These are phyloP conservation scores for Hippopotamus amphibius DNA, from an alignment of 2,113 vertebrate genomes.

Conservation along the genomic window DNA sequence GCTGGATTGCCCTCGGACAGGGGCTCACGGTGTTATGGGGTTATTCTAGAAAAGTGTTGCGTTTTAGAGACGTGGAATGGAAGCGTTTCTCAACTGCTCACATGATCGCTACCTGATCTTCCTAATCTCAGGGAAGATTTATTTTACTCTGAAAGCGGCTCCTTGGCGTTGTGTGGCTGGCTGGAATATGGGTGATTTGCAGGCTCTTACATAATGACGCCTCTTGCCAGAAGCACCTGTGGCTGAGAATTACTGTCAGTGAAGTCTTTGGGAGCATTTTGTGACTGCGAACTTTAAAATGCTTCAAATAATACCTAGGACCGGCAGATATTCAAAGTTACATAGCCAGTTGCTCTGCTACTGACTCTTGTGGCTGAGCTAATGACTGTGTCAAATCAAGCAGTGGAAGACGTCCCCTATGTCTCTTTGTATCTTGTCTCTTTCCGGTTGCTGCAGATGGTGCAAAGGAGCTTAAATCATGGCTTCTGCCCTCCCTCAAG, in stretches of 20 bases:
- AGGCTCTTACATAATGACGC: accelerated
- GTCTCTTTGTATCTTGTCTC: not conserved
- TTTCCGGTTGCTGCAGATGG: not conserved
- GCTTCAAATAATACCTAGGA: not conserved
- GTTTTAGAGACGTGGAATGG: not conserved
- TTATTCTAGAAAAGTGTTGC: not conserved
- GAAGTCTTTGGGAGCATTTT: not conserved
- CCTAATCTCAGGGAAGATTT: too few species aligned
- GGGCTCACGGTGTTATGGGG: accelerated
- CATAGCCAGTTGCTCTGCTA: accelerated
- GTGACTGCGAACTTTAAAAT: not conserved
- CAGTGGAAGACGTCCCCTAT: accelerated
- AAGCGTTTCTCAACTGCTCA: not conserved
- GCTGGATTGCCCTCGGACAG: not conserved
- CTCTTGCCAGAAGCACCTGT: not conserved
- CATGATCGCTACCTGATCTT: accelerated
- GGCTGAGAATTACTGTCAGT: accelerated
- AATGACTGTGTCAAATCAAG: too few species aligned
- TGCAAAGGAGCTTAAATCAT: not conserved
- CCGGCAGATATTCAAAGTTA: not conserved
- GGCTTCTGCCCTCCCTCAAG: not conserved
- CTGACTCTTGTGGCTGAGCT: accelerated
- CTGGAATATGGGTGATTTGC: too few species aligned
- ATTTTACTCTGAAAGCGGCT: not conserved
- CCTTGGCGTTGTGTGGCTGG: too few species aligned